Evolutionary conservation across 2,888 invertebrate genomes (phyloP).

Genomic region (Zele albiditarsus): DNA sequence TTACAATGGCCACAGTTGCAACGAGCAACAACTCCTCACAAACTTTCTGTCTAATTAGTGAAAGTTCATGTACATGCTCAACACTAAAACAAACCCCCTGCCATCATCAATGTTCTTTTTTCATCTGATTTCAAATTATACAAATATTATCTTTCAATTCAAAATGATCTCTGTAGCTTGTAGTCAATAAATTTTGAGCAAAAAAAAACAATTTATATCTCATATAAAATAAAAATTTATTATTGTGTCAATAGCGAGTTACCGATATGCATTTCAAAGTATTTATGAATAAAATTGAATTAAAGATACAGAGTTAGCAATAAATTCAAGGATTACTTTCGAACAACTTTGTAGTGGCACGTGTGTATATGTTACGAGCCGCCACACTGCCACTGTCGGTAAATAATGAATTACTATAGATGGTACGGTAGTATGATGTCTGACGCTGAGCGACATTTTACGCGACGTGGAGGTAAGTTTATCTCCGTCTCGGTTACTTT

Average conservation of each 20-base stretch:
- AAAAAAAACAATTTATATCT: no score
- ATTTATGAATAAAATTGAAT: slow-evolving; percentile 40
- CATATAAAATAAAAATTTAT: no score
- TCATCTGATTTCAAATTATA: no score
- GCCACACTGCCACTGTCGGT: slow-evolving; percentile 43
- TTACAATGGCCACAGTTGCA: slow-evolving; percentile 55
- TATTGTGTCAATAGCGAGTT: no score
- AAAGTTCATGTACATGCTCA: slow-evolving; percentile 62
- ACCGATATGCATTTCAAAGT: no score
- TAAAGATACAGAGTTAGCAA: slow-evolving; percentile 49
- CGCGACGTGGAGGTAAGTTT: not conserved
- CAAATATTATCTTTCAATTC: no score
- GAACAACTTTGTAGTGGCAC: not conserved
- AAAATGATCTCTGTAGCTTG: no score
- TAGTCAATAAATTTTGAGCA: no score
- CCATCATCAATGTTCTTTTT: slow-evolving; percentile 46
- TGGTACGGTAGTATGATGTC: slow-evolving; percentile 32
- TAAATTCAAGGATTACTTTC: slow-evolving; percentile 48
- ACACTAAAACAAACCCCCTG: slow-evolving; percentile 63
- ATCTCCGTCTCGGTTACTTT: not conserved
- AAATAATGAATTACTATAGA: slow-evolving; percentile 35
- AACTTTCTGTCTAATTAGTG: slow-evolving; percentile 63
- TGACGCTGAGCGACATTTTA: slow-evolving; percentile 33
- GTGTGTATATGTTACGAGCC: not conserved
- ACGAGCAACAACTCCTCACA: slow-evolving; percentile 56